Base-by-base conservation (phyloP, 2,113 vertebrate species). In the Scopus umbretta region DNA sequence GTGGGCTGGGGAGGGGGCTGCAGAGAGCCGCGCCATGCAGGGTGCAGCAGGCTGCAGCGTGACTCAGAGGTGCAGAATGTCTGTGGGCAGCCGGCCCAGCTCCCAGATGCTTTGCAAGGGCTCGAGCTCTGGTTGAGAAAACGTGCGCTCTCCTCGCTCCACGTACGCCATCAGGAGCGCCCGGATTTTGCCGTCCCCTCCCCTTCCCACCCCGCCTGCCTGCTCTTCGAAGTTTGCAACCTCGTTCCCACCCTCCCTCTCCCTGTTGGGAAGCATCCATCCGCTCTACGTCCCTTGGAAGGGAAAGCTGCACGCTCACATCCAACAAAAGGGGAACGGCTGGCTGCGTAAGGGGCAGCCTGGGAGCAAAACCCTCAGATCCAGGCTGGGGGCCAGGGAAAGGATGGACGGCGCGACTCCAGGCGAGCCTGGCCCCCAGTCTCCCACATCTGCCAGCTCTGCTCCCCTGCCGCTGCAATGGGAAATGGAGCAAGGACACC, bases 31-130 rank as follows among this genome's bases (percentile, higher is more conserved):
- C 42, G 12, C 42, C 59, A 30, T 3, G 71, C 63, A 47, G 92
- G 80, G 92, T 80, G 65, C 90, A 59, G 90, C n/a, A 61, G 90
- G 85, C 90, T 62, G 83, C 25, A 11, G 65, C 1, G n/a, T 97
- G 97, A 97, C 86, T 97, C 96, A 97, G 95, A 71, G 65, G 62
- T 94, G 93, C 86, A 96, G 95, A 97, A 97, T 96, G 93, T 97
- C 96, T 84, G 92, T 83, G 96, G 97, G 97, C 97, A 97, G 81
- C 90, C 88, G 3, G 97, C 96, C 97, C 97, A 95, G 95, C 90
- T 94, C 95, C 47, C 96, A 96, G 95, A 95, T 91, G 92, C 95
- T 94, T 32, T 8, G 22, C 72, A 17, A 50, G 59, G 50, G 81
- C 90, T 91, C 5, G 5, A 61, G 58, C 68, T 87, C 62, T 36